Evolutionary conservation across 2,797 vertebrate species (phyloP).

Genomic region (Yasuhikotakia modesta): DNA sequence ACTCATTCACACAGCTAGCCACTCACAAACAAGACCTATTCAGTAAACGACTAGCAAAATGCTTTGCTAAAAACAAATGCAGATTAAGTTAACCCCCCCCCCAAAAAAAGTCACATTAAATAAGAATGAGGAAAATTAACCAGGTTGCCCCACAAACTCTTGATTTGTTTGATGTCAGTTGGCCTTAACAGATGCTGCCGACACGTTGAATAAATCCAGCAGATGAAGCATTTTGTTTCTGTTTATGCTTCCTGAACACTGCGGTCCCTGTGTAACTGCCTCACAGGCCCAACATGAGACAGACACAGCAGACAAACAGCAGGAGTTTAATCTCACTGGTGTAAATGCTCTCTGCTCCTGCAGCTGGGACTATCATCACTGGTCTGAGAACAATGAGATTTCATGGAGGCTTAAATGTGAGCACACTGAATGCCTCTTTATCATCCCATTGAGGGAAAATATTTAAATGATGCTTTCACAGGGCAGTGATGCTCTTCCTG

Average conservation of each 20-base stretch:
- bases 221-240: slow-evolving; percentile 58
- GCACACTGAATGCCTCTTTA: slow-evolving; percentile 69
- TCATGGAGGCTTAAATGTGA: slow-evolving; percentile 74
- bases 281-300: slow-evolving; percentile 39
- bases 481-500: slow-evolving; percentile 41
- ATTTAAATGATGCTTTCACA: slow-evolving; percentile 70
- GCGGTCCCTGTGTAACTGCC: slow-evolving; percentile 57
- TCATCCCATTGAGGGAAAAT: slow-evolving; percentile 70
- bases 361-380: slow-evolving; percentile 61
- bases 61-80: not conserved
- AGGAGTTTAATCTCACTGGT: slow-evolving; percentile 56
- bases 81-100: not conserved
- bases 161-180: slow-evolving; percentile 55
- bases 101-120: not conserved
- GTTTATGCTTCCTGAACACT: slow-evolving; percentile 57
- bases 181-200: slow-evolving; percentile 65
- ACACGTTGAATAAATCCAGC: slow-evolving; percentile 64
- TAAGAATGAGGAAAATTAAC: slow-evolving; percentile 39
- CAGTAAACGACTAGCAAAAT: not conserved
- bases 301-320: slow-evolving; percentile 56
- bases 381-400: slow-evolving; percentile 67
- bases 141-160: slow-evolving; percentile 41
- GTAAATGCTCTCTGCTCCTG: slow-evolving; percentile 54
- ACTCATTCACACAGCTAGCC: no score
- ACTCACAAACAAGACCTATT: not conserved